Evolutionary conservation across 2,888 invertebrate species (phyloP), one percentile per base, ranked within the genome.

Genomic region (Carpatolechia fugitivella): DNA sequence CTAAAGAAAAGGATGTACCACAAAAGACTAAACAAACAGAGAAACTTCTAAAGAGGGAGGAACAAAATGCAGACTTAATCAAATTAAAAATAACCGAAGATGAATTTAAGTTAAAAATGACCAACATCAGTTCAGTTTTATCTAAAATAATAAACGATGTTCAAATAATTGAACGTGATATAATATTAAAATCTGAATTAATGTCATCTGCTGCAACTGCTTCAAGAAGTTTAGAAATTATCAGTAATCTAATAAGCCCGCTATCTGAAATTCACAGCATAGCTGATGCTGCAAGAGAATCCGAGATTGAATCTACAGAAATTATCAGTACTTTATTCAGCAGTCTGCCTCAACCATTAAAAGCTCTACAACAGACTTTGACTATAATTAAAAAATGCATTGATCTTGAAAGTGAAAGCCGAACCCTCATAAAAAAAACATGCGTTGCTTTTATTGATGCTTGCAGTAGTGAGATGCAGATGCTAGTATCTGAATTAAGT

Each of bases 381-480:
- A 91, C 92, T 14, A 91, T 93, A 1, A 91, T 94, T 35, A 93
- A 94, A 74, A 93, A 93, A 72, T 94, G 94, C 68, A 91, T 93
- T 35, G 93, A 93, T 65, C 91, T 93, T 62, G 93, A 93, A 74
- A 93, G 92, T 62, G 92, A 92, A 35, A 93, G 92, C 10, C 92
- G 92, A 54, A 94, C 94, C 0, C 78, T 94, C 7, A 93, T 94
- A 1, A 93, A 94, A 69, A 91, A 92, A 69, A 94, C 94, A 0
- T 94, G 94, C 72, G 91, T 92, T 11, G 93, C 93, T 63, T 91
- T 94, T 57, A 83, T 94, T 55, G 92, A 93, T 64, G 92, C 87
- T 20, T 91, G 92, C 56, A 91, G 92, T 2, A 78, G 83, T 46
- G 88, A 92, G 59, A 79, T 94, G 60, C 88, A 92, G 48, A 85